These are phyloP conservation scores for Lamellibrachia satsuma DNA, from an alignment of 2,888 invertebrate genomes.

Conservation along the genomic window DNA sequence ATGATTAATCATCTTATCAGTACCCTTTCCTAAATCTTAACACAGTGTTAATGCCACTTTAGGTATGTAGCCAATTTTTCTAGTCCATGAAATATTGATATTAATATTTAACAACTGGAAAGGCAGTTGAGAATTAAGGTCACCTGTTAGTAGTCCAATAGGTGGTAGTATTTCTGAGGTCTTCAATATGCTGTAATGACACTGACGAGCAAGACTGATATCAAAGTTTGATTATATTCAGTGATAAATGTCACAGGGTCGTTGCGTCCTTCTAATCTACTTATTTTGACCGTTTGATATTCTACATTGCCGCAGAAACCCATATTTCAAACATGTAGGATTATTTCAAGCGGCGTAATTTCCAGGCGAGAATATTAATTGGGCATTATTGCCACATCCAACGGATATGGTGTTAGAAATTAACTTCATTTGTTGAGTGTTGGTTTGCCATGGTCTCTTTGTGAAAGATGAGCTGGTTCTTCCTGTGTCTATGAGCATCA, in stretches of 20 bases:
- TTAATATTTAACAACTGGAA: too few species aligned
- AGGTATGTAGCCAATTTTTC: too few species aligned
- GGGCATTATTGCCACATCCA: neutral
- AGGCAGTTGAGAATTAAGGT: neutral
- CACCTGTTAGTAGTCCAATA: neutral
- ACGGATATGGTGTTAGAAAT: neutral
- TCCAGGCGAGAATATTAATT: neutral
- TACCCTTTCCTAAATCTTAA: too few species aligned
- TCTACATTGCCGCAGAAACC: constrained; percentile 14
- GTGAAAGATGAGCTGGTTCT: too few species aligned
- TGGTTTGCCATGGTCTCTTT: neutral
- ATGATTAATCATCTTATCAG: too few species aligned
- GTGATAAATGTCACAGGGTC: neutral
- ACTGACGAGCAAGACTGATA: neutral
- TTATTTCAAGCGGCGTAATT: neutral
- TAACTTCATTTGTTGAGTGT: neutral
- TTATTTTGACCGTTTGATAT: constrained; percentile 6
- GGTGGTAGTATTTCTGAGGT: neutral
- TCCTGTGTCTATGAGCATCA: too few species aligned
- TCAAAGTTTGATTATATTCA: neutral
- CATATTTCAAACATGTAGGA: neutral
- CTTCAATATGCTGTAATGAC: neutral
- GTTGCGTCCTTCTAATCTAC: neutral
- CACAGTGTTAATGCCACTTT: neutral
- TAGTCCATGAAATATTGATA: too few species aligned